Base-by-base conservation (phyloP, 2,113 vertebrate species). In the Syngnathus floridae region DNA sequence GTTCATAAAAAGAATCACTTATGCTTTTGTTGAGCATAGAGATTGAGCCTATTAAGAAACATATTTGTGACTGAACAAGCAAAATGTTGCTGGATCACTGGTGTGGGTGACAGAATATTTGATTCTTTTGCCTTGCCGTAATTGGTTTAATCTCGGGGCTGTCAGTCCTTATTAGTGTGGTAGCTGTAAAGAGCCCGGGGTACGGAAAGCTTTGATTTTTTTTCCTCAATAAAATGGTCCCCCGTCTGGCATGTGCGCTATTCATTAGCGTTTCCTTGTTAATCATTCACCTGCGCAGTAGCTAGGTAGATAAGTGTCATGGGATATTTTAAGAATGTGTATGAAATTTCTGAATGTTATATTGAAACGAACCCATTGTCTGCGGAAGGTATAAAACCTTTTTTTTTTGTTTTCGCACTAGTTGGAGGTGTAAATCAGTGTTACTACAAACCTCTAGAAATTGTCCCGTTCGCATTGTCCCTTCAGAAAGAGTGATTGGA, bases 111-210 rank as follows among this genome's bases (percentile, higher is more conserved):
- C 75, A 79, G 82, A 88, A 87, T 84, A 87, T 91, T 82, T 86
- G 72, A 78, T 86, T 85, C 14, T 77, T 88, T 86, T 80, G 80
- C 83, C 71, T 73, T 66, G 72, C 72, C 83, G 78, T 90, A 91
- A 91, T 90, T 90, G 87, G 81, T 84, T 88, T 83, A 88, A 88
- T 90, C 86, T 90, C 90, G 79, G 79, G 79, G 77, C 85, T 89
- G 90, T 86, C 90, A 84, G 76, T 82, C 76, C 69, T 81, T 83
- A 89, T 89, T 90, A 90, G 73, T 67, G 76, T 79, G 71, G 72
- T 51, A 67, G 81, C 59, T 65, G 67, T 81, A 72, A 83, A 72
- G 51, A 79, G 71, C 62, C 72, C 62, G 31, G 67, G 63, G 69
- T 66, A 67, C 77, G 65, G 66, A 71, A 69, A 69, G 71, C 67